Conservation (phyloP, 2,113 vertebrate genomes). For the Trichomycterus rosablanca region DNA sequence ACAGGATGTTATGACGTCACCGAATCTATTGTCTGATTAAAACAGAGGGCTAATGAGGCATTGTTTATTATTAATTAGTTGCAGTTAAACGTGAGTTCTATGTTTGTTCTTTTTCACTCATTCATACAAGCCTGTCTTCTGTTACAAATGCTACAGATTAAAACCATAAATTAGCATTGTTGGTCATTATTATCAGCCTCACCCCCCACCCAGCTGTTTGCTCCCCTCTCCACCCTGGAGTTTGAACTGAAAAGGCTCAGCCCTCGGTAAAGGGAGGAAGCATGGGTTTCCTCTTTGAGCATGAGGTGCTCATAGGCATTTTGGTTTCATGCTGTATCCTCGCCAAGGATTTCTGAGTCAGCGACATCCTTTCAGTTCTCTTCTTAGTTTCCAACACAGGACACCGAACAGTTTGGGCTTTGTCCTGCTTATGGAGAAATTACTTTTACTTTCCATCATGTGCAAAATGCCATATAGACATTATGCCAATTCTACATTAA, state of each 20-base stretch:
- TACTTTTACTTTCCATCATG: neutral
- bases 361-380: slow-evolving; percentile 2
- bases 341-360: slow-evolving; percentile 44
- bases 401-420: too few relatives aligned
- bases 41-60: neutral
- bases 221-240: neutral
- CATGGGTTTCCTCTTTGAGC: slow-evolving; percentile 42
- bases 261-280: slow-evolving; percentile 36
- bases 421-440: slow-evolving; percentile 11
- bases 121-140: too few relatives aligned
- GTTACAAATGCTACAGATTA: too few relatives aligned
- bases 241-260: slow-evolving; percentile 1
- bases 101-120: too few relatives aligned
- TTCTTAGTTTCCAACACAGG: slow-evolving; percentile 14
- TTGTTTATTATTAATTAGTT: too few relatives aligned
- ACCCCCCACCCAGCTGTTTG: slow-evolving; percentile 24
- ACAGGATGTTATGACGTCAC: slow-evolving; percentile 12
- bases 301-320: slow-evolving; percentile 21
- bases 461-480: too few relatives aligned
- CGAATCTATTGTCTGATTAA: neutral
- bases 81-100: too few relatives aligned
- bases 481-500: too few relatives aligned
- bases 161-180: too few relatives aligned
- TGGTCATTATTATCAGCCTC: neutral
- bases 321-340: slow-evolving; percentile 26